Conservation (phyloP, 2,113 vertebrate genomes). For the Xiphophorus maculatus region DNA sequence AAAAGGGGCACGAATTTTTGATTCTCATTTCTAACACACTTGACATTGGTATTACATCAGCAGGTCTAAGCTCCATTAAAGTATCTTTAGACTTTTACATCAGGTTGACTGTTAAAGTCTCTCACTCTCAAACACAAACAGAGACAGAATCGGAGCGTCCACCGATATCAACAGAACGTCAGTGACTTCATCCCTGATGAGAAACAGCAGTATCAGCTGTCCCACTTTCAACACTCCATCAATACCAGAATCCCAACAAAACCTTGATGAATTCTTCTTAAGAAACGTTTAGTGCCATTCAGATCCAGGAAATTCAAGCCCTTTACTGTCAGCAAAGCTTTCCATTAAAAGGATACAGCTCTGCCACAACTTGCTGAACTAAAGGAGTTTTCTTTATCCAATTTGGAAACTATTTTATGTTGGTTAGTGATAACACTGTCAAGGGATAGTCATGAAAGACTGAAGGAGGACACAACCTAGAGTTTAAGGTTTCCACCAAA, state of each 20-base stretch:
- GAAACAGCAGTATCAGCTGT: constrained; percentile 50
- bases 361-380: constrained; percentile 10
- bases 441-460: constrained; percentile 44
- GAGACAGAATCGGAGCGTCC: constrained; percentile 52
- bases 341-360: constrained; percentile 10
- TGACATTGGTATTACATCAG: constrained; percentile 54
- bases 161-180: constrained; percentile 67
- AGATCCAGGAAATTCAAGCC: background rate
- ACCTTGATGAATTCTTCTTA: constrained; percentile 23
- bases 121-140: constrained; percentile 52
- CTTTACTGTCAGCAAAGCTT: constrained; percentile 29
- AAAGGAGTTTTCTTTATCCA: constrained; percentile 31
- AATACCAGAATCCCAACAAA: constrained; percentile 15
- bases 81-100: background rate
- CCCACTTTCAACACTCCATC: constrained; percentile 28
- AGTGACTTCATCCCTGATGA: constrained; percentile 63
- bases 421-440: constrained; percentile 40
- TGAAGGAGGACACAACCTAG: constrained; percentile 38
- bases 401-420: constrained; percentile 40
- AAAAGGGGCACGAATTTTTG: no score
- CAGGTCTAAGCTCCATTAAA: constrained; percentile 49
- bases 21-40: no score
- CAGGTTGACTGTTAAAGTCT: background rate
- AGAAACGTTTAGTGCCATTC: constrained; percentile 12
- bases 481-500: constrained; percentile 20